These are phyloP conservation scores for Branchellion lobata DNA, from an alignment of 2,888 invertebrate genomes.

Conservation along the genomic window DNA sequence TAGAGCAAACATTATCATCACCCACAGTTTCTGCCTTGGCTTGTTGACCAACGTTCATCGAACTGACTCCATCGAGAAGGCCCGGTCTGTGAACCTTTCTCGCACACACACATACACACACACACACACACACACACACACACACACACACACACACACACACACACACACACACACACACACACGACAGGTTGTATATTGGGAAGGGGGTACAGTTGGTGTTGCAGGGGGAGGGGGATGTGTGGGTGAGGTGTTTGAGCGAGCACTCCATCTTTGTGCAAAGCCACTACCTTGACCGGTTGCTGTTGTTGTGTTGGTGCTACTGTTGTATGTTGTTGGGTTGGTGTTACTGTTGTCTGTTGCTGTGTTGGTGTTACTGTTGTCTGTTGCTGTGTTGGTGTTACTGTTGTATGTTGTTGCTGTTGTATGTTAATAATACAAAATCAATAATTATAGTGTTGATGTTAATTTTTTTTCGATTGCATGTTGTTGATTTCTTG, in stretches of 20 bases:
- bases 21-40: constrained; percentile 79
- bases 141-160: constrained; percentile 1
- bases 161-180: too few relatives aligned
- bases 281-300: constrained; percentile 86
- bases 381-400: too few relatives aligned
- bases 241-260: constrained; percentile 91
- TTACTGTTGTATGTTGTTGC: too few relatives aligned
- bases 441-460: too few relatives aligned
- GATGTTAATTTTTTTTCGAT: too few relatives aligned
- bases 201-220: constrained; percentile 82
- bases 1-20: too few relatives aligned
- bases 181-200: constrained; percentile 66
- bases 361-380: too few relatives aligned
- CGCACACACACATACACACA: not conserved
- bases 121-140: not conserved
- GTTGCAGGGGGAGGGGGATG: constrained; percentile 71
- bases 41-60: constrained; percentile 97
- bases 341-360: too few relatives aligned
- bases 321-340: too few relatives aligned
- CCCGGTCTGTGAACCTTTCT: constrained; percentile 54
- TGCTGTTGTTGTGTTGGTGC: not conserved
- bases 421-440: too few relatives aligned
- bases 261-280: constrained; percentile 98
- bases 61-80: constrained; percentile 60
- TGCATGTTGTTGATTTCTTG: too few relatives aligned